Base-by-base conservation (phyloP, 2,888 invertebrate species). In the Polietes domitor region DNA sequence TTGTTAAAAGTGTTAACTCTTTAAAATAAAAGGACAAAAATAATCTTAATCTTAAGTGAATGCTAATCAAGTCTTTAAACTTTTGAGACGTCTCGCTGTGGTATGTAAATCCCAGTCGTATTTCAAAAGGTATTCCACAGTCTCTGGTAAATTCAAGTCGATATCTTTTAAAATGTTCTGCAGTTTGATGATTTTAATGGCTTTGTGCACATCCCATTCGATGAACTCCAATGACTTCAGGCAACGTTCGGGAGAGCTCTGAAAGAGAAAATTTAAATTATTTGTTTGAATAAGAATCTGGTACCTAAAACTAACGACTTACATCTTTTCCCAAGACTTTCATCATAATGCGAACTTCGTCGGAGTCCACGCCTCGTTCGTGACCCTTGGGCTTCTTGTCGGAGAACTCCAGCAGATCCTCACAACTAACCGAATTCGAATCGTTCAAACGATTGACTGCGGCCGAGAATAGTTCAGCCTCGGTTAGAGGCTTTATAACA, bases 291-390 rank as follows among this genome's bases (percentile, higher is more conserved):
- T 37, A 37, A 37, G 32, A 32, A 7, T 32, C 32, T 32, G 32
- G 3, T 5, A 32, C 32, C 7, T 32, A 82, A 58, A 70, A n/a
- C n/a, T n/a, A n/a, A n/a, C 12, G 17, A 92, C 93, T 93, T 89
- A 96, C 96, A 93, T 95, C 94, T 87, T 94, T 93, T 84, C 96
- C 95, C 63, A 98, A 94, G 21, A 98, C 97, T 93, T 97, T 98
- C 88, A 95, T 94, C 97, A 98, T 97, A 53, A 98, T 96, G 87
- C 98, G 94, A 53, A 98, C 97, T 94, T 98, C 98, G 90, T 98
- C 98, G 0, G 97, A 97, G 90, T 97, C 97, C 15, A 96, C 95
- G 15, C 97, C 97, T 5, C 96, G 94, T 68, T 97, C 96, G 58
- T 96, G 94, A 0, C 97, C 96, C 87, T 95, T 96, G 0, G 97